Base-by-base conservation (phyloP, 2,888 invertebrate species). In the Perdita meconis region DNA sequence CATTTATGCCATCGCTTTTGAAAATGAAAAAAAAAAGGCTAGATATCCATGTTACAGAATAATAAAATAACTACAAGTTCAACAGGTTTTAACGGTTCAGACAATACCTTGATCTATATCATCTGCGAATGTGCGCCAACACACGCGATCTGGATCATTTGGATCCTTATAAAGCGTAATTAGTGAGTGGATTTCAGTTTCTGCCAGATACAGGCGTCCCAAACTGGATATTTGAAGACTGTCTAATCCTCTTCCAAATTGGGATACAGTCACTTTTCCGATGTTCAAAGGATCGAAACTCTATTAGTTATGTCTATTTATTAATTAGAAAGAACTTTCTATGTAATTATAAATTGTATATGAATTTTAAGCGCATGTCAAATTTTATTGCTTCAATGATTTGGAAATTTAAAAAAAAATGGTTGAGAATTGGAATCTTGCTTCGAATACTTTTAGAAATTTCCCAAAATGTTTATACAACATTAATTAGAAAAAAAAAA, bases 81-180 rank as follows among this genome's bases (percentile, higher is more conserved):
- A 4, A 13, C 24, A 12, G 47, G 64, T 26, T 12, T 26, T 42
- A 44, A 42, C 6, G 13, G 10, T 19, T 30, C 0, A 56, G 16
- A 50, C n/a, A 19, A 40, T 86, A 95, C 96, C 96, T 88, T 95
- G 95, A 88, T 97, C 96, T 81, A 97, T 95, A 90, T 97, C 96
- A 86, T 96, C 95, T 87, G 95, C 95, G 90, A 97, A 97, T 24
- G 95, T 95, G 71, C 94, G 94, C 96, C 97, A 97, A 90, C 95
- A 95, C 51, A 96, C 93, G 64, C 95, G 94, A 65, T 94, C 93
- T 0, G 92, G 92, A 91, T 96, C 96, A 84, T 95, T 94, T n/a
- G 95, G 95, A 93, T 96, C 96, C 74, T 94, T 90, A 92, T 96
- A 97, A 88, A 95, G 95, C 13, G 93, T 93, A 84, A 94, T 93